Evolutionary conservation across 2,797 vertebrate genomes (phyloP), one percentile per base, ranked within the genome.

Genomic region (Myotis daubentonii): DNA sequence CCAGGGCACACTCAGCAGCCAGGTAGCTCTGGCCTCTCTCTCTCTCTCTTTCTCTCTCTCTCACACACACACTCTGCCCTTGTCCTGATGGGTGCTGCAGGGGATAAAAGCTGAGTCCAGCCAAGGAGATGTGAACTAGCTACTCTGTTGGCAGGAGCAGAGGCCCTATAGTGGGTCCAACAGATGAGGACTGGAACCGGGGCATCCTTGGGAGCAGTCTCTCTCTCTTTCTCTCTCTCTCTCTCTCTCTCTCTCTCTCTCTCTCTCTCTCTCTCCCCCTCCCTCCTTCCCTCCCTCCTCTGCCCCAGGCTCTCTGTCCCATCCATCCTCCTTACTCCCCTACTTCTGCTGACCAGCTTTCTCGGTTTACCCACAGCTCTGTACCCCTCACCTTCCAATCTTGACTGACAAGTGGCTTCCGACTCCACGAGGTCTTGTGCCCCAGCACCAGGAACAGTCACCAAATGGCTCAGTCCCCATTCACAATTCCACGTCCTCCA

Each of bases 61-160:
- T 25, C 55, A 20, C 1, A 12, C 30, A 0, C n/a, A 4, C 6
- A 4, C 22, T 13, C 41, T 17, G 8, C 33, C 5, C 0, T 4
- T 25, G 17, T 17, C 30, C 53, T 8, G 41, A 10, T 30, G 3
- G 6, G 33, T 11, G 23, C 33, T 44, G 10, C 17, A 23, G 8
- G 6, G 41, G 38, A 13, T 30, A 41, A 80, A 22, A 22, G 15
- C 25, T 60, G 44, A 57, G 76, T 68, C 30, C 65, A 74, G 33
- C 3, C 13, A n/a, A 62, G 65, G n/a, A 60, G 49, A 30, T 8
- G 17, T 3, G 75, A n/a, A n/a, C 80, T 44, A 66, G 47, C 30
- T 66, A 51, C 49, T 70, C 68, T 15, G 6, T 17, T 30, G 87
- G 38, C 10, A 8, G 53, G 44, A 86, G 44, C 8, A 41, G 53